Evolutionary conservation across 2,113 vertebrate species (phyloP), one percentile per base, ranked within the genome.

Genomic region (Taurulus bubalis): DNA sequence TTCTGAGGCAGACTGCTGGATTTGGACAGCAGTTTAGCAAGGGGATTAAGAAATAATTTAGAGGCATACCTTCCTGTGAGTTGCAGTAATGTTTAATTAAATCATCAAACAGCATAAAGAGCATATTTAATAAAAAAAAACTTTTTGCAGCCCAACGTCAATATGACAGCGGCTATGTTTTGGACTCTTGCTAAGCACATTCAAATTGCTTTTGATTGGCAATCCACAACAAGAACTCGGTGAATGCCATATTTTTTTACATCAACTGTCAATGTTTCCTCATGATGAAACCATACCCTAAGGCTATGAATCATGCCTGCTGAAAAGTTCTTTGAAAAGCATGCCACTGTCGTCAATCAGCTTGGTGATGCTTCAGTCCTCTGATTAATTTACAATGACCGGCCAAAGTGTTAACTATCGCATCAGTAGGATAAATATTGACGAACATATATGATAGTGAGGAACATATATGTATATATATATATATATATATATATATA

Each of bases 191-290:
- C 49, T 75, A 84, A 75, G 68, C 85, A 87, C 32, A 85, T 59
- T 75, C 90, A 76, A 87, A 45, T 83, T 60, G 36, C 70, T 84
- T 87, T 63, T 84, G 58, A 89, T 83, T 75, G 66, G 66, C 18
- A 78, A 69, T 86, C 72, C 36, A 42, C 59, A 70, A 81, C 56
- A 47, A 70, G 18, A 88, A 76, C 65, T 82, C 76, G 55, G 38
- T 67, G 60, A 77, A 85, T 76, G 63, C 10, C 47, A 66, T 77
- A 56, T 84, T 86, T 6, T 88, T 83, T 87, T 80, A 84, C 85
- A 86, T 85, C 64, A 66, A 20, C 83, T 89, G 84, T 89, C 90
- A 90, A 72, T 87, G 78, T 79, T 84, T 65, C 72, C 87, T 86
- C 84, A 66, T 71, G 77, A 87, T 82, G 69, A 71, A 86, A 72